Base-by-base conservation (phyloP, 2,888 invertebrate species). In the Caenorhabditis sp. region DNA sequence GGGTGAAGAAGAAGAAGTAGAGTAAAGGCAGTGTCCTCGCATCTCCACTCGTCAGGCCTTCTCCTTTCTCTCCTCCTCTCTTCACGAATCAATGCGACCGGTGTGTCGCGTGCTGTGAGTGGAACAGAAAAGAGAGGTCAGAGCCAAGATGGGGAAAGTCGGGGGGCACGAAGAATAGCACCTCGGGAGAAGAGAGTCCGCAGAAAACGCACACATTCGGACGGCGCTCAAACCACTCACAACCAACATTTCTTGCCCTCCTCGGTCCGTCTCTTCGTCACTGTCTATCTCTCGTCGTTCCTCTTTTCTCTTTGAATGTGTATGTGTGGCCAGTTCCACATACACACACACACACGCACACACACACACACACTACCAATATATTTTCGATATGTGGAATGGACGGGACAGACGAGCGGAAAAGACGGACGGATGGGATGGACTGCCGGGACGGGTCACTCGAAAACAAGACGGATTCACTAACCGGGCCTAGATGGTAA, bases 361-460 rank as follows among this genome's bases (percentile, higher is more conserved):
- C 44, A 44, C 3, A 63, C 3, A 64, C 28, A n/a, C 31, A 31
- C 68, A 79, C 70, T 64, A 79, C 79, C 79, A 79, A 79, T 79
- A 79, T 79, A 79, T 79, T 79, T 79, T 79, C 79, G 70, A 70
- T 63, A 70, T 69, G 70, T 70, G 63, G 63, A 38, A 70, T 47
- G 63, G 76, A 66, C 75, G 41, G 47, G 77, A 68, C 61, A 56
- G 19, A 68, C 51, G 75, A 66, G 41, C 56, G 38, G 12, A 38
- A 56, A 44, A 74, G 28, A 68, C 28, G 41, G 41, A 66, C 56
- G 44, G 73, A 73, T 59, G 44, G 54, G 35, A 64, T 44, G 64
- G 44, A 63, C 44, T 19, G 66, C 19, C 19, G n/a, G 47, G 47
- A 61, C 24, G 73, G 74, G 68, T 49, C 49, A 54, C 68, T 54